Evolutionary conservation across 2,113 vertebrate genomes (phyloP).

Genomic region (Glaucomys volans): DNA sequence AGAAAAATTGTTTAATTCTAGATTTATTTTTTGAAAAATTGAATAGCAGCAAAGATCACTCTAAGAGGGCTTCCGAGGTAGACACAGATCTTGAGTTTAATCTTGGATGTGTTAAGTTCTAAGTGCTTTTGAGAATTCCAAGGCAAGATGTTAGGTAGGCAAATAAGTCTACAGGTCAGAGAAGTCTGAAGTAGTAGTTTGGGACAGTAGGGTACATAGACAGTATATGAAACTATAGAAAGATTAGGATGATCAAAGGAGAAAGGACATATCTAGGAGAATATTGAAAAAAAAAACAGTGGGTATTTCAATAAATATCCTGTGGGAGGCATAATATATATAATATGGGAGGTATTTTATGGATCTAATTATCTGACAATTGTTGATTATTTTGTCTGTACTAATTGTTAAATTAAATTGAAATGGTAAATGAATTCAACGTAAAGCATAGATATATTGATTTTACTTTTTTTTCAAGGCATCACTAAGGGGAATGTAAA

Average conservation of each 20-base stretch:
- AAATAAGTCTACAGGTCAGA: not conserved
- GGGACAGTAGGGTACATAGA: not conserved
- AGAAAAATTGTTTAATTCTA: not conserved
- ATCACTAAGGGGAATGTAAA: constrained; percentile 53
- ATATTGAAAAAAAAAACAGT: not conserved
- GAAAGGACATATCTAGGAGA: not conserved
- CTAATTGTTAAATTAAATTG: constrained; percentile 45
- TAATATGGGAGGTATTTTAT: not conserved
- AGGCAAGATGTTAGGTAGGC: not conserved
- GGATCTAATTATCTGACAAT: constrained; percentile 32
- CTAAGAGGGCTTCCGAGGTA: not conserved
- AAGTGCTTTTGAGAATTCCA: constrained; percentile 7
- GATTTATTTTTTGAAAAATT: constrained; percentile 37
- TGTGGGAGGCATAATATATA: not conserved
- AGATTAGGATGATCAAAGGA: not conserved
- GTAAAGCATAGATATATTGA: not conserved
- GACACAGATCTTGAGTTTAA: not conserved
- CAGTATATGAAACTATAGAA: not conserved
- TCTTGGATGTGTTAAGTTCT: not conserved
- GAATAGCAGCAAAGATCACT: not conserved
- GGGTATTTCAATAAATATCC: not conserved
- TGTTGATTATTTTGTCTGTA: constrained; percentile 44
- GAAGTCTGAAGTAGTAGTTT: not conserved
- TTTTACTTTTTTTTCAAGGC: not conserved
- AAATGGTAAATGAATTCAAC: constrained; percentile 40